Percentiles rank a stretch among this genome's conserved stretches.
phyloP scores from a whole-genome alignment of 2,797 vertebrate genomes.

The Cichlasoma orientale region DNA sequence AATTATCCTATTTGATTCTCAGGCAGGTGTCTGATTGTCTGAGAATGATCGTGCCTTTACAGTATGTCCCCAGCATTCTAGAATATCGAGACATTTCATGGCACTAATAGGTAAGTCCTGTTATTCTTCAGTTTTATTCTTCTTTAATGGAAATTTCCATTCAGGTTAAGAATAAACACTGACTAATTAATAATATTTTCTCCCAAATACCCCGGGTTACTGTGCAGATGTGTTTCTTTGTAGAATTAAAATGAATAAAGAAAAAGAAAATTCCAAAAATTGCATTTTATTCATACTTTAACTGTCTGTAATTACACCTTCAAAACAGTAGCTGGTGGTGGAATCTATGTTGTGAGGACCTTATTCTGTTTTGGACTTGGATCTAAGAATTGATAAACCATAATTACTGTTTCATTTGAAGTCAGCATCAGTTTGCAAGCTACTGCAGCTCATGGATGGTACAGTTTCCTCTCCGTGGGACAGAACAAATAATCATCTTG shows the following conservation, averaged over 20 bases:
- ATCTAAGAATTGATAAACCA: neutral
- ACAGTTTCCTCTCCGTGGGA: neutral
- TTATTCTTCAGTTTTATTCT: too few species aligned
- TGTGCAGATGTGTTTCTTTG: neutral
- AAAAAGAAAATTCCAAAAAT: neutral
- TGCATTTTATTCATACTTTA: neutral
- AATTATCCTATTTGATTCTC: neutral
- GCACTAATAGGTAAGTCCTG: too few species aligned
- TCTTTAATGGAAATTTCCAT: too few species aligned
- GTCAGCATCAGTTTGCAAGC: neutral
- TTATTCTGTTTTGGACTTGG: neutral
- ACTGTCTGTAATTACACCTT: neutral
- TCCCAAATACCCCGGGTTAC: too few species aligned
- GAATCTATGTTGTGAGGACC: neutral
- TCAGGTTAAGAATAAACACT: too few species aligned
- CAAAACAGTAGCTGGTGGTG: neutral
- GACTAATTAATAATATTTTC: too few species aligned
- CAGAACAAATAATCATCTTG: neutral
- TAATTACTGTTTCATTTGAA: neutral
- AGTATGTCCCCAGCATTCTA: neutral
- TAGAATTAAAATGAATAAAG: too few species aligned
- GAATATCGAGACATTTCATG: neutral
- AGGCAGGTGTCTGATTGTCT: neutral
- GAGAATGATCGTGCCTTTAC: neutral
- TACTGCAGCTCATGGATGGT: neutral